These are phyloP conservation scores for Caenorhabditis elegans DNA, from an alignment of 1,140 invertebrate genomes.

Conservation along the genomic window WBcel235 BX284604.4:7707001-7707500, in stretches of 20 bases:
- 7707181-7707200: no score
- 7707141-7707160: not conserved
- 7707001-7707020: not conserved
- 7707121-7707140: not conserved
- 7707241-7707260: no score
- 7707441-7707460: not conserved
- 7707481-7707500: not conserved
- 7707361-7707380: no score
- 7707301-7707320: no score
- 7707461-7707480: not conserved
- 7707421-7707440: not conserved
- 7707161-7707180: not conserved
- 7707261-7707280: no score
- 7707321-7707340: no score
- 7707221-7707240: no score
- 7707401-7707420: slow-evolving; percentile 1
- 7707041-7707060: not conserved
- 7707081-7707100: not conserved
- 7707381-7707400: slow-evolving; percentile 23
- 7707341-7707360: no score
- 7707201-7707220: no score
- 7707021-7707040: not conserved
- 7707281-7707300: no score
- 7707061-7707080: not conserved
- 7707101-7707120: not conserved